Base-by-base conservation (phyloP, 2,888 invertebrate genomes). In the Napeogenes inachia region DNA sequence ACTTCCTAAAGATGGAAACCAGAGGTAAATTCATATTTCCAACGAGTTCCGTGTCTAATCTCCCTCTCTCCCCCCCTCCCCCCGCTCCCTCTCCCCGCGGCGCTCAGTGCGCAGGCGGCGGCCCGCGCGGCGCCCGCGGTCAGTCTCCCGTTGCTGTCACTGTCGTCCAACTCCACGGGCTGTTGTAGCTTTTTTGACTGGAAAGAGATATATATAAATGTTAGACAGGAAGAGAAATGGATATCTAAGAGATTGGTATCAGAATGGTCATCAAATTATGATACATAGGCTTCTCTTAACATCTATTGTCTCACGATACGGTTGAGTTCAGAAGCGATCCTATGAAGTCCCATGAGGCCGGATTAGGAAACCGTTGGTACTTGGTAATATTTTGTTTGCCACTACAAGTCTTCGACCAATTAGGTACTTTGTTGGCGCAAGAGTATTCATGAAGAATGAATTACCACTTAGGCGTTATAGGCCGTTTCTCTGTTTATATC, bases 61-160 rank as follows among this genome's bases (percentile, higher is more conserved):
- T 5, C 61, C 59, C 46, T 35, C 42, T 64, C 65, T 32, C 33
- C 13, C 13, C 13, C 30, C 46, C 69, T 68, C 65, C 67, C 68
- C 67, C 68, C 64, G 67, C 70, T 69, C 66, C 21, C 21, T 21
- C 21, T 21, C 21, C 21, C 66, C 71, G 62, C 66, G 53, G 58
- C 60, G 61, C 63, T 83, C 80, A 85, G 70, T 76, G 87, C 83
- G 87, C 85, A 75, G 88, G 87, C 81, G 84, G 77, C 63, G 84
- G 87, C 86, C 86, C 88, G 81, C 91, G 88, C 92, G 91, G 92
- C 80, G 91, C 82, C 75, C 85, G 78, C 77, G 92, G 93, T 92
- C 93, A 93, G 92, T 93, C 93, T 47, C 93, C 93, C 67, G 92
- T 92, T 60, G 93, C 93, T 0, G 93, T 92, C 79, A 93, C 92